Evolutionary conservation across 2,797 vertebrate species (phyloP), one percentile per base, ranked within the genome.

Genomic region (Pangasius sanitwongsei): DNA sequence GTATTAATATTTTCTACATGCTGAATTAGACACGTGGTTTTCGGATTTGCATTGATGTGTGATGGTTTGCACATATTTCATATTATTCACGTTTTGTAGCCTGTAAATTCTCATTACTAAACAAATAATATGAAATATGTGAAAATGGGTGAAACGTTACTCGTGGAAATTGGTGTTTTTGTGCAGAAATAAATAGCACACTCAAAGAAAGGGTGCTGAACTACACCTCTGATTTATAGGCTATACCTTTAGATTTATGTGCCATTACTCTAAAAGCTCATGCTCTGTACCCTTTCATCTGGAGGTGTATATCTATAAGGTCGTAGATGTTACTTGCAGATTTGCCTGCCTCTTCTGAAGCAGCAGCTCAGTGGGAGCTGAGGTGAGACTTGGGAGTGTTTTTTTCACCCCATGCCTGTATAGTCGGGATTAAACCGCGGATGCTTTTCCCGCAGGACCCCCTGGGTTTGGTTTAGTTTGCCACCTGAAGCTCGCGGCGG

Each of bases 381-480:
- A 55, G 90, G 87, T 48, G 69, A 91, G 87, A 63, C 67, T 85
- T 77, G 89, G 90, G n/a, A 55, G n/a, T 70, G 83, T 80, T 53
- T 75, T 90, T 92, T 93, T 93, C 93, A 93, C 94, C 93, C 94
- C 94, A 95, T 94, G 93, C 94, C 93, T 93, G 37, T 48, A 83
- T 92, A 93, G 86, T 65, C 86, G 83, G 78, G 94, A 93, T 95
- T 94, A 95, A 95, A 92, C 92, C 89, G 53, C 89, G 67, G 90
- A 90, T 92, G 90, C 75, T 67, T 92, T 92, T 90, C 87, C 74
- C 69, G 59, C 88, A 59, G 74, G 89, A 89, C 92, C 95, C 94
- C 94, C 89, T 92, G 90, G 86, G 94, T 93, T 95, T 95, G 93
- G 94, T 96, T 96, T 96, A 95, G 96, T 95, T 96, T 96, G 93